phyloP scores from a whole-genome alignment of 2,888 invertebrate genomes.

The Synergus japonicus region DNA sequence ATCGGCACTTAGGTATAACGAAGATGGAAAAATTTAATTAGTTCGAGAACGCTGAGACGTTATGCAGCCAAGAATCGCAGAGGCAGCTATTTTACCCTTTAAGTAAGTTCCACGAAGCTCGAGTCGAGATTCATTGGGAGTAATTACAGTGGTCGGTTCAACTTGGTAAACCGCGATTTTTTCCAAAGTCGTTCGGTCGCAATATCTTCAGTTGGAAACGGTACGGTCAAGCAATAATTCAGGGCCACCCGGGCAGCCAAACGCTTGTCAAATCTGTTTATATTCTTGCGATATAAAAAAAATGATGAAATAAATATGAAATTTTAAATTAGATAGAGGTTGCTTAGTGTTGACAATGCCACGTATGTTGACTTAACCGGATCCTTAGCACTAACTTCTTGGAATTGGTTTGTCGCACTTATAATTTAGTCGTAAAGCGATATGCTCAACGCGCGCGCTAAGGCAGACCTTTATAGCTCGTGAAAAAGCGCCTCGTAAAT shows the following conservation, averaged over 20 bases:
- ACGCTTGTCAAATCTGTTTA: not conserved
- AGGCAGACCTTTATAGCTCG: conserved; percentile 11
- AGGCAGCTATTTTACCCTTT: conserved; percentile 52
- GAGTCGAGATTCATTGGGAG: conserved; percentile 58
- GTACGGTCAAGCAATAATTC: conserved; percentile 50
- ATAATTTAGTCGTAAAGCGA: conserved; percentile 15
- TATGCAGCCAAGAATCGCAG: conserved; percentile 48
- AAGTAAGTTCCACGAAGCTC: conserved; percentile 58
- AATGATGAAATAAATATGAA: not conserved
- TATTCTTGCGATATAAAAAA: not conserved
- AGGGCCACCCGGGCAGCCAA: conserved; percentile 53
- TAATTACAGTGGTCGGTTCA: conserved; percentile 61
- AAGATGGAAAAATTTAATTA: conserved; percentile 53
- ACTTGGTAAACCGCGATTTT: conserved; percentile 58
- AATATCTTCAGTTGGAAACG: conserved; percentile 58
- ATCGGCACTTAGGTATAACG: conserved; percentile 35
- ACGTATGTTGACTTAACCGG: conserved; percentile 48
- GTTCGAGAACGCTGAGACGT: conserved; percentile 23
- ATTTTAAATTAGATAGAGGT: conserved; percentile 43
- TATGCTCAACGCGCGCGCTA: not conserved
- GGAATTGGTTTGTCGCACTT: conserved; percentile 2
- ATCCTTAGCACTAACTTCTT: conserved; percentile 24
- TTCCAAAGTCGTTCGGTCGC: conserved; percentile 56
- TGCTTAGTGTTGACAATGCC: conserved; percentile 48
- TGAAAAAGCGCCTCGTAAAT: conserved; percentile 14